A percentile compares a stretch with the other conserved stretches of the same genome.
Conservation (phyloP, 2,797 vertebrate species). For the Lutjanus campechanus region DNA sequence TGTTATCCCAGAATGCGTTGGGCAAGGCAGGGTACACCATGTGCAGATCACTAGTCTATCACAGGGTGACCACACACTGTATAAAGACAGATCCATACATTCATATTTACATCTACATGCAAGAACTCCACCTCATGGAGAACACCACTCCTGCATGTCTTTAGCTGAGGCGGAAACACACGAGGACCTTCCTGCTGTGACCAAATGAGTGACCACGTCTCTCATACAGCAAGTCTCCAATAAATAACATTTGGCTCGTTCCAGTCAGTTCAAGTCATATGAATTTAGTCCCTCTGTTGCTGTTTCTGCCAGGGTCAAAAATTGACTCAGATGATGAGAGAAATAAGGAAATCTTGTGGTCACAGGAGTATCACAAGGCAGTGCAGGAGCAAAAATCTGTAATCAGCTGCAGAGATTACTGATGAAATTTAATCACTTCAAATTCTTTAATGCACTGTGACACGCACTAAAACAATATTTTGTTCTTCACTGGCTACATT, state of each 20-base stretch:
- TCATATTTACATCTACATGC: neutral
- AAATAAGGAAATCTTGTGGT: neutral
- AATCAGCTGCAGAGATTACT: neutral
- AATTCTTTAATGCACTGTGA: too few species aligned
- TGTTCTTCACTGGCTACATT: too few species aligned
- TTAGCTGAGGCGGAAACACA: too few species aligned
- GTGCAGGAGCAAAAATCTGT: neutral
- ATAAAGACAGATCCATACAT: neutral
- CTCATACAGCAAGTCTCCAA: neutral
- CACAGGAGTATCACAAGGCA: slow-evolving; percentile 11
- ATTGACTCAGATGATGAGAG: slow-evolving; percentile 8
- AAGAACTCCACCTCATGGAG: neutral
- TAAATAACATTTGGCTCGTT: neutral
- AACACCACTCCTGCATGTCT: neutral
- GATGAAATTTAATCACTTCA: neutral
- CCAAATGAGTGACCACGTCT: neutral
- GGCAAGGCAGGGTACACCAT: neutral
- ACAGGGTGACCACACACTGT: neutral
- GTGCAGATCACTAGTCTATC: neutral
- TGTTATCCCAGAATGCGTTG: neutral
- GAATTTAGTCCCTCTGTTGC: neutral
- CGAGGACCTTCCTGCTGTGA: too few species aligned
- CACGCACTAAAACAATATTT: too few species aligned
- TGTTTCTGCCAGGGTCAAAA: slow-evolving; percentile 9
- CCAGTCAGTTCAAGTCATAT: neutral